These are phyloP conservation scores for Esox niger DNA, from an alignment of 2,113 vertebrate genomes.

Conservation along the genomic window DNA sequence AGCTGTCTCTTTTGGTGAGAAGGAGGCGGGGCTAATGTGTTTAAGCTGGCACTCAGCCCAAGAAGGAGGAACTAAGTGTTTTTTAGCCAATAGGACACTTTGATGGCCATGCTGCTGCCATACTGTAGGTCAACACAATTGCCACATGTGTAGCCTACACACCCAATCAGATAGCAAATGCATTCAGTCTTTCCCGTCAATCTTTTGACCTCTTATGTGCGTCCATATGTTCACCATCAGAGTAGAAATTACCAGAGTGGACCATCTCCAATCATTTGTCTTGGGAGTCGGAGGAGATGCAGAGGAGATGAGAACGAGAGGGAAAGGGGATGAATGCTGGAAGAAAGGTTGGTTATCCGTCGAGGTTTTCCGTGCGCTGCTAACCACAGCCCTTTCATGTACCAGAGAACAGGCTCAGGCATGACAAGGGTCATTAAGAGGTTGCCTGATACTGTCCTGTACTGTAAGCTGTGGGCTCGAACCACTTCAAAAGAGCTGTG, in stretches of 20 bases:
- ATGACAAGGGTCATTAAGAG: background rate
- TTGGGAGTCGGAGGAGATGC: background rate
- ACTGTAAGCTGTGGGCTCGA: background rate
- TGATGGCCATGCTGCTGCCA: background rate
- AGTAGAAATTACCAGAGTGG: background rate
- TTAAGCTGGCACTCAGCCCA: conserved; percentile 36
- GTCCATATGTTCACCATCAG: background rate
- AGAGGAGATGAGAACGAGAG: background rate
- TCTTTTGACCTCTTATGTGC: background rate
- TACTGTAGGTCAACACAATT: no score
- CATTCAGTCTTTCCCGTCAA: background rate
- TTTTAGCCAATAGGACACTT: conserved; percentile 9
- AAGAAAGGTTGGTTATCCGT: background rate
- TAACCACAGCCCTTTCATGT: background rate
- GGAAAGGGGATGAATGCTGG: background rate
- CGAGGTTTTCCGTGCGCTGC: background rate
- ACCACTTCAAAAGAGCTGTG: background rate
- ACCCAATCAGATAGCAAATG: background rate
- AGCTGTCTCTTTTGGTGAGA: conserved; percentile 35
- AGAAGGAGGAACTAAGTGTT: conserved; percentile 9
- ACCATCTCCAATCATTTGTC: background rate
- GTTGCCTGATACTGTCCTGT: background rate
- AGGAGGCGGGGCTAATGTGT: conserved; percentile 47
- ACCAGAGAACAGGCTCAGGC: background rate
- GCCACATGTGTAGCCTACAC: background rate